Conservation (phyloP, 2,797 vertebrate genomes). For the Uromys caudimaculatus region DNA sequence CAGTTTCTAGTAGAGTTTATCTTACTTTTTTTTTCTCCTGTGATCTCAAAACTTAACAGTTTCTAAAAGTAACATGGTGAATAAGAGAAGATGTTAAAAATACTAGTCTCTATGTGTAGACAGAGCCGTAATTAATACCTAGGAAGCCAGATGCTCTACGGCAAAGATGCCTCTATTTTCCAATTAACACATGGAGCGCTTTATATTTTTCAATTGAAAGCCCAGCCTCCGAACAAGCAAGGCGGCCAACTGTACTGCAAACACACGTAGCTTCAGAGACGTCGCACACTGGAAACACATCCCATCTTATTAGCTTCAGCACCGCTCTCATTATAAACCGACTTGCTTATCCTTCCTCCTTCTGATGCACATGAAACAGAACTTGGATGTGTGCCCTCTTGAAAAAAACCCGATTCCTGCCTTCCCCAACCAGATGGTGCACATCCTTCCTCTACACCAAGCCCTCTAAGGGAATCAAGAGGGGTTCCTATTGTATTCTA, state of each 20-base stretch:
- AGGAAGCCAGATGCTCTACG: slow-evolving; percentile 62
- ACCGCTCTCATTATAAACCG: slow-evolving; percentile 77
- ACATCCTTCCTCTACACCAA: slow-evolving; percentile 75
- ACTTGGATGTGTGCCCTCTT: slow-evolving; percentile 76
- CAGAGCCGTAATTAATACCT: slow-evolving; percentile 69
- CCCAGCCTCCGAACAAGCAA: slow-evolving; percentile 47
- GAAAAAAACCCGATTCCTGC: slow-evolving; percentile 65
- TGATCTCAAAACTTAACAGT: background rate
- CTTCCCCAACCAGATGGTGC: slow-evolving; percentile 87
- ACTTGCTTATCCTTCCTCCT: slow-evolving; percentile 68
- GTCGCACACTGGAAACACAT: slow-evolving; percentile 54
- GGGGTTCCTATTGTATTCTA: slow-evolving; percentile 84
- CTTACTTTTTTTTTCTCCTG: background rate
- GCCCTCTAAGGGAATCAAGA: slow-evolving; percentile 85
- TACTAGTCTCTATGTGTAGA: slow-evolving; percentile 42
- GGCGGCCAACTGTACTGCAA: slow-evolving; percentile 58
- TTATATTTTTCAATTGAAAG: slow-evolving; percentile 72
- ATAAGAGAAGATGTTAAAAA: slow-evolving; percentile 64
- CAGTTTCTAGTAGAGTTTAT: background rate
- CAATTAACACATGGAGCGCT: slow-evolving; percentile 76
- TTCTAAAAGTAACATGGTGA: slow-evolving; percentile 48
- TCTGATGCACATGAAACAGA: slow-evolving; percentile 66
- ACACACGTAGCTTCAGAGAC: slow-evolving; percentile 61
- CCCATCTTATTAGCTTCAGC: slow-evolving; percentile 66
- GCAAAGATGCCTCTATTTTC: slow-evolving; percentile 64